Percentiles rank a stretch among this genome's conserved stretches.
Evolutionary conservation across 2,113 vertebrate species (phyloP).

Genomic region (Pogona vitticeps): DNA sequence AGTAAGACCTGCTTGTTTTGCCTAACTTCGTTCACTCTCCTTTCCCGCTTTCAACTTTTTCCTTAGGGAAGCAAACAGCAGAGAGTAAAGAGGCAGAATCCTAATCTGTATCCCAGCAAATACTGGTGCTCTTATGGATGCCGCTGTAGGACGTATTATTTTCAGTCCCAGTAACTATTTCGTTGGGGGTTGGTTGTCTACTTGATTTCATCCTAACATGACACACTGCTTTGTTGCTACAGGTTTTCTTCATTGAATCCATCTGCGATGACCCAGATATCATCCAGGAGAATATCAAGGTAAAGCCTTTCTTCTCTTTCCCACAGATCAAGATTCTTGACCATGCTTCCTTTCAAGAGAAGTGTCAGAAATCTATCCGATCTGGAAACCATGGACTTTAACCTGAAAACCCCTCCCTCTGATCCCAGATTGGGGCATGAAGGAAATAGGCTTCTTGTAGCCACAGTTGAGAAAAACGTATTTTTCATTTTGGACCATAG

Average conservation of each 20-base stretch:
- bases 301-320: conserved; percentile 55
- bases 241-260: conserved; percentile 92
- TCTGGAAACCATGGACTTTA: not conserved
- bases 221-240: not conserved
- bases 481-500: too few relatives aligned
- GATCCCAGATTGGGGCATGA: too few relatives aligned
- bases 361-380: not conserved
- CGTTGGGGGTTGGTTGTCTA: not conserved
- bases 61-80: too few relatives aligned
- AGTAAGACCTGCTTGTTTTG: not conserved
- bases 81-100: not conserved
- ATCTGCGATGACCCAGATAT: conserved; percentile 87
- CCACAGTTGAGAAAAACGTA: too few relatives aligned
- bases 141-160: not conserved
- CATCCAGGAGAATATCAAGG: conserved; percentile 88
- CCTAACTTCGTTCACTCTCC: not conserved
- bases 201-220: not conserved
- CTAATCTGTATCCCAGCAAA: not conserved
- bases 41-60: not conserved
- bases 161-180: not conserved
- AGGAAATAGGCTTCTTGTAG: not conserved
- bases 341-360: not conserved
- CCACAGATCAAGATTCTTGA: not conserved
- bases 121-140: not conserved
- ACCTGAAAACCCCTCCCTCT: not conserved